Evolutionary conservation across 64 coral and sea anemone species (phyloP).

Genomic region (Dendrophyllia cribrosa): DNA sequence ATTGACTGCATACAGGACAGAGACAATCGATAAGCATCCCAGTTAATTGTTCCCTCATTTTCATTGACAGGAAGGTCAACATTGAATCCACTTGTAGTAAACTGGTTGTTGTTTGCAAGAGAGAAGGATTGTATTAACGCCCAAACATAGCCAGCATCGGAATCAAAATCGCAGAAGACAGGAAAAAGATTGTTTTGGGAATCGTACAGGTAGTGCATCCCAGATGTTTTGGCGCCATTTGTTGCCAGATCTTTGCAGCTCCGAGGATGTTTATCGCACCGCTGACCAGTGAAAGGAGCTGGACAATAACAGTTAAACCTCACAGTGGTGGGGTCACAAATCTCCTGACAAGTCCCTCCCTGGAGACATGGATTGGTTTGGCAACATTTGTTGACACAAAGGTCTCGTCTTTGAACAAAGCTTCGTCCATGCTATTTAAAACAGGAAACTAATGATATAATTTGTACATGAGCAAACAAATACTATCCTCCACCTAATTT

Average conservation of each 20-base stretch:
- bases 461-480: not conserved
- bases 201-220: constrained; percentile 22
- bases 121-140: constrained; percentile 63
- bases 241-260: too few relatives aligned
- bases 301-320: constrained; percentile 65
- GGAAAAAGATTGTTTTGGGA: not conserved
- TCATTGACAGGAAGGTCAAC: constrained; percentile 28
- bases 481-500: too few relatives aligned
- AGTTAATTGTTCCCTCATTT: not conserved
- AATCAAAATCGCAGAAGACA: constrained; percentile 60
- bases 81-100: not conserved
- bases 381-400: too few relatives aligned
- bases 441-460: too few relatives aligned
- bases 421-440: too few relatives aligned
- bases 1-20: constrained; percentile 32
- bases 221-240: constrained; percentile 29
- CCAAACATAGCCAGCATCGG: constrained; percentile 51
- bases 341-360: constrained; percentile 55
- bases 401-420: too few relatives aligned
- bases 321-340: too few relatives aligned
- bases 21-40: constrained; percentile 7
- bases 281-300: constrained; percentile 11
- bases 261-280: constrained; percentile 34
- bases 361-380: constrained; percentile 42
- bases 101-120: too few relatives aligned